Percentiles rank a stretch among this genome's conserved stretches.
phyloP scores from a whole-genome alignment of 2,113 vertebrate species.

The Takifugu bimaculatus region DNA sequence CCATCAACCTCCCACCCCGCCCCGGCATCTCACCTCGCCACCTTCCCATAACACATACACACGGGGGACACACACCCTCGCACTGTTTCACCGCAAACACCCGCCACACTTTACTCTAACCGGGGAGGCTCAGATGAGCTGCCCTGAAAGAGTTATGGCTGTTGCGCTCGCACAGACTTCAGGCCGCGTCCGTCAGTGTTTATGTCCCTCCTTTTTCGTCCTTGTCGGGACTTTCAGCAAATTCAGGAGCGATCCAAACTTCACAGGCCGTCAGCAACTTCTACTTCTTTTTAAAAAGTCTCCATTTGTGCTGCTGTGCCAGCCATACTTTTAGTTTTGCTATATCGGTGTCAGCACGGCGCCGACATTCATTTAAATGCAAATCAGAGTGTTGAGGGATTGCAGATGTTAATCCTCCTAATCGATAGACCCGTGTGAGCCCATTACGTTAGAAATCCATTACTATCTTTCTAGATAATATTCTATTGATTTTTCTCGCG shows the following conservation, averaged over 20 bases:
- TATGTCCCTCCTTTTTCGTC: slow-evolving; percentile 56
- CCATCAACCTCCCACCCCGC: slow-evolving; percentile 81
- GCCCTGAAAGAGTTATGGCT: slow-evolving; percentile 93
- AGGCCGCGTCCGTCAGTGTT: slow-evolving; percentile 51
- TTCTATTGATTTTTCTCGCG: slow-evolving; percentile 64
- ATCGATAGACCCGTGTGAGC: slow-evolving; percentile 70
- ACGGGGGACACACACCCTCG: slow-evolving; percentile 14
- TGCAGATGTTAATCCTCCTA: slow-evolving; percentile 69
- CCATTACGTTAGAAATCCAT: slow-evolving; percentile 74
- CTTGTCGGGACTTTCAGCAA: slow-evolving; percentile 53
- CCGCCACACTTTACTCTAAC: slow-evolving; percentile 20
- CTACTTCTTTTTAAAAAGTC: slow-evolving; percentile 11
- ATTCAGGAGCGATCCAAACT: slow-evolving; percentile 42
- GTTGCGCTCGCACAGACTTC: slow-evolving; percentile 90
- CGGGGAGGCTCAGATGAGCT: slow-evolving; percentile 87
- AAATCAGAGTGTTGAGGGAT: slow-evolving; percentile 68
- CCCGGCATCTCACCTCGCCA: slow-evolving; percentile 57
- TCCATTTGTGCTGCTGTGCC: slow-evolving; percentile 10
- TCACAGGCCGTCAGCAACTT: slow-evolving; percentile 24
- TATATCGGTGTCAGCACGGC: slow-evolving; percentile 63
- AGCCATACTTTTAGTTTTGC: slow-evolving; percentile 53
- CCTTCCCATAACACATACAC: background rate
- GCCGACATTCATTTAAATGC: slow-evolving; percentile 69
- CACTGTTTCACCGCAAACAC: slow-evolving; percentile 46
- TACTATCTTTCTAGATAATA: slow-evolving; percentile 73